Conservation (phyloP, 2,113 vertebrate species). For the Chroicocephalus ridibundus region DNA sequence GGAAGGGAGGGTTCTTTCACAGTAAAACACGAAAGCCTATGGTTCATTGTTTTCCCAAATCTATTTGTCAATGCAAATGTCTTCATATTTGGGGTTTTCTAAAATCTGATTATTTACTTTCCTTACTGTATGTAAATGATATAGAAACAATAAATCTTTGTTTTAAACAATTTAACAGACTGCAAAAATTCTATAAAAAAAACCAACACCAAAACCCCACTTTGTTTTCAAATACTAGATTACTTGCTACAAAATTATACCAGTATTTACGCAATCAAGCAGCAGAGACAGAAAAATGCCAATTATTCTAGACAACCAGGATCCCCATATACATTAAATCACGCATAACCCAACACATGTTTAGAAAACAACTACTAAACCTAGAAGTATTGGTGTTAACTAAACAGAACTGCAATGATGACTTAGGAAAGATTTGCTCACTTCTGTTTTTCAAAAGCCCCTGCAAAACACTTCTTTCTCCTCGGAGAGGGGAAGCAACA, state of each 20-base stretch:
- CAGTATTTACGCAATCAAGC: not conserved
- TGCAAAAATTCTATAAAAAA: not conserved
- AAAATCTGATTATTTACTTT: not conserved
- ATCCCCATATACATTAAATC: not conserved
- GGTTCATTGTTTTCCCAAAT: not conserved
- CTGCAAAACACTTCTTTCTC: not conserved
- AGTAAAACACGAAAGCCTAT: not conserved
- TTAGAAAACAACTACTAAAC: not conserved
- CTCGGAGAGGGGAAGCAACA: not conserved
- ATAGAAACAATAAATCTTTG: not conserved
- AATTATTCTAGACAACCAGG: not conserved
- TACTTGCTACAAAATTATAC: not conserved
- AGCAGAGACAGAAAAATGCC: not conserved
- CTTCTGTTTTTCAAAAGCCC: not conserved
- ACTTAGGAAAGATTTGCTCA: not conserved
- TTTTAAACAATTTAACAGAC: not conserved
- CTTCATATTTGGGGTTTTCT: not conserved
- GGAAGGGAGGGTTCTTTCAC: not conserved
- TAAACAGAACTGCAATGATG: not conserved
- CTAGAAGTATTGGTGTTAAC: not conserved
- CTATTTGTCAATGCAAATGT: not conserved
- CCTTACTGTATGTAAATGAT: not conserved
- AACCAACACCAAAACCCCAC: accelerated
- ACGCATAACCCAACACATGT: not conserved
- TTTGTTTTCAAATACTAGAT: not conserved